phyloP scores from a whole-genome alignment of 2,113 vertebrate species.

The Antennarius striatus region DNA sequence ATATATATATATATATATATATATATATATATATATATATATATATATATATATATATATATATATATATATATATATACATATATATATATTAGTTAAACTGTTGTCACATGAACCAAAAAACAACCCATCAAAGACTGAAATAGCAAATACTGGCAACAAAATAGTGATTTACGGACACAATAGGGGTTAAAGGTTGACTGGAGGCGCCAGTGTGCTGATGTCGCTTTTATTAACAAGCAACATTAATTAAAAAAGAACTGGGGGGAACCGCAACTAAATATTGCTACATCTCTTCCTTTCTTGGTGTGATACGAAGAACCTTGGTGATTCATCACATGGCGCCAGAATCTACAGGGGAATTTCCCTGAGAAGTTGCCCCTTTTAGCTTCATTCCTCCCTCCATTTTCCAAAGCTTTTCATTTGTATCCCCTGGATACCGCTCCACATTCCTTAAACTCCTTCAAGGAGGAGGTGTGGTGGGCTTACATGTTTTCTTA shows the following conservation, averaged over 20 bases:
- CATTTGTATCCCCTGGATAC: slow-evolving; percentile 87
- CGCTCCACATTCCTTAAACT: slow-evolving; percentile 82
- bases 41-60: too few relatives aligned
- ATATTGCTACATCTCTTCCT: slow-evolving; percentile 76
- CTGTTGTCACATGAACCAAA: too few relatives aligned
- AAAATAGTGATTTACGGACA: slow-evolving; percentile 48
- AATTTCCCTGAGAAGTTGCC: slow-evolving; percentile 81
- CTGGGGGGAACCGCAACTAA: slow-evolving; percentile 67
- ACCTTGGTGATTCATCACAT: slow-evolving; percentile 81
- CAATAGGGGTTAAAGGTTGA: slow-evolving; percentile 69
- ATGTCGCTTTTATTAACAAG: slow-evolving; percentile 77
- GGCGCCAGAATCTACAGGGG: slow-evolving; percentile 77
- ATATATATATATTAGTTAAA: too few relatives aligned
- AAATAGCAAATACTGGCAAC: slow-evolving; percentile 33
- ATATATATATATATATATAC: too few relatives aligned
- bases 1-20: too few relatives aligned
- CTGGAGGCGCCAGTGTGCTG: slow-evolving; percentile 56
- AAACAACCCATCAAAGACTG: background rate
- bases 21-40: too few relatives aligned
- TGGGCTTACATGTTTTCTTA: slow-evolving; percentile 75
- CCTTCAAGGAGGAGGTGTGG: slow-evolving; percentile 55
- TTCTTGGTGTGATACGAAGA: slow-evolving; percentile 79
- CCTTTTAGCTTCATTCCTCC: slow-evolving; percentile 78
- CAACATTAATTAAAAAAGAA: slow-evolving; percentile 75
- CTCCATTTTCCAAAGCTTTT: slow-evolving; percentile 85